phyloP scores from a whole-genome alignment of 2,888 invertebrate genomes.

The Harmothoe impar region DNA sequence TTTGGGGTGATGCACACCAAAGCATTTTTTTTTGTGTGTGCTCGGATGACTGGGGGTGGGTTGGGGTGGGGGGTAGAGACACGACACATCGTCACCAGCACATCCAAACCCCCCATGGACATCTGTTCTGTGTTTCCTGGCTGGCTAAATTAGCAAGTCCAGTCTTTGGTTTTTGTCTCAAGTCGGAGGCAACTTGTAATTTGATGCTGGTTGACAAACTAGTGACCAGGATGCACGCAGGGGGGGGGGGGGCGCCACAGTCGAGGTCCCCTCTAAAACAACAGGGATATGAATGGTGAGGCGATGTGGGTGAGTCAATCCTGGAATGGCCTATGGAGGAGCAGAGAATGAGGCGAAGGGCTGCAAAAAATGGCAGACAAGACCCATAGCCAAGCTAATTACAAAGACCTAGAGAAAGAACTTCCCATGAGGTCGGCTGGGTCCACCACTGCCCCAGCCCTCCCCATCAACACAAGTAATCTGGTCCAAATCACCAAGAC shows the following conservation, averaged over 20 bases:
- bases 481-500: neutral
- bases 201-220: constrained; percentile 37
- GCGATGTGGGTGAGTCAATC: neutral
- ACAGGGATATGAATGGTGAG: neutral
- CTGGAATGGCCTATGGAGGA: neutral
- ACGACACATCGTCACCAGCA: no score
- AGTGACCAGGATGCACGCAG: constrained; percentile 24
- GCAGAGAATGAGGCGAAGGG: neutral
- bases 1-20: neutral
- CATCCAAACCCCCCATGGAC: neutral
- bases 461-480: neutral
- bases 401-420: neutral
- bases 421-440: neutral
- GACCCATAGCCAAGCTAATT: neutral
- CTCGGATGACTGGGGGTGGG: neutral
- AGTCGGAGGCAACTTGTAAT: neutral
- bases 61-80: no score
- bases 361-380: neutral
- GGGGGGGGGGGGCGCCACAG: neutral
- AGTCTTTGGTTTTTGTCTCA: constrained; percentile 28
- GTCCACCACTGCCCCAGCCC: constrained; percentile 11
- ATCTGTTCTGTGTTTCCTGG: constrained; percentile 22
- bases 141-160: neutral
- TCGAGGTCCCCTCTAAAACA: neutral
- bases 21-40: neutral